Evolutionary conservation across 2,797 vertebrate species (phyloP).

Genomic region (Syngnathus acus): DNA sequence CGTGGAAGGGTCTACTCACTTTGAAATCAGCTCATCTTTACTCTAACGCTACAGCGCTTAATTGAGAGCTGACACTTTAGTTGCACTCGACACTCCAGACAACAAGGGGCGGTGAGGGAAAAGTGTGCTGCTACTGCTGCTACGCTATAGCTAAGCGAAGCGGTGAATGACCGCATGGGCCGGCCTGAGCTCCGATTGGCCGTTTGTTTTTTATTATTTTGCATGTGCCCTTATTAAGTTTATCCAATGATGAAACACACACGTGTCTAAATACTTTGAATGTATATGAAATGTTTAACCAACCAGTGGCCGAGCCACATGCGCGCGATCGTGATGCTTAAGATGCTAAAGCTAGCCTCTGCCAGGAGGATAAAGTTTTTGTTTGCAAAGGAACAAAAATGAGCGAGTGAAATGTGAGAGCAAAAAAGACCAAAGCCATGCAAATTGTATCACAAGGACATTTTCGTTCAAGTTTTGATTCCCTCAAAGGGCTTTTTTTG

Average conservation of each 20-base stretch:
- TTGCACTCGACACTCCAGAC: background rate
- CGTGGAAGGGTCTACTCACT: too few relatives aligned
- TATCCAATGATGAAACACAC: background rate
- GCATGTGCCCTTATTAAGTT: background rate
- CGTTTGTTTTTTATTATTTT: background rate
- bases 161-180: background rate
- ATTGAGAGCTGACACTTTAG: background rate
- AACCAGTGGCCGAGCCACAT: background rate
- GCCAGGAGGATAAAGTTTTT: background rate
- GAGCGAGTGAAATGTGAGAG: background rate
- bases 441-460: background rate
- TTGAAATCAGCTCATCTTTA: too few relatives aligned
- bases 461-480: background rate
- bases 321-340: background rate
- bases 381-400: background rate
- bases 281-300: background rate
- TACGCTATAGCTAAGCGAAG: background rate
- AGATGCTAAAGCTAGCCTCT: background rate
- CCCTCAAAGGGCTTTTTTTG: background rate
- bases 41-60: too few relatives aligned
- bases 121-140: background rate
- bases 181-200: background rate
- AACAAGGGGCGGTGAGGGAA: background rate
- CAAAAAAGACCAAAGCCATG: background rate
- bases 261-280: constrained; percentile 3